Evolutionary conservation across 2,888 invertebrate genomes (phyloP), one percentile per base, ranked within the genome.

Genomic region (Orthosia cruda): DNA sequence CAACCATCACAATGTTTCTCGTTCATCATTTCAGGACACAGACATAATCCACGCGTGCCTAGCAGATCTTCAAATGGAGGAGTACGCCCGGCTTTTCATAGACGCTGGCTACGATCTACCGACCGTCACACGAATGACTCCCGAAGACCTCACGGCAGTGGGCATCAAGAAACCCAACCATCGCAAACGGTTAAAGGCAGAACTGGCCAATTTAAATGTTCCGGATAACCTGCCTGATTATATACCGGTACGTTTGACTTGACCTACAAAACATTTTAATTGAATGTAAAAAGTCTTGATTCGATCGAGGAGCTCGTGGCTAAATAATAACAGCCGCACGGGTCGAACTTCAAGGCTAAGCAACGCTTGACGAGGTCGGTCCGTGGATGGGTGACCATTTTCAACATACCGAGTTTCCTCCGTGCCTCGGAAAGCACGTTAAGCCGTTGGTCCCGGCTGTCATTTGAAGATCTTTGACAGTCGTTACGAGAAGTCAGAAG

Each of bases 81-180:
- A 99, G 93, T 99, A 99, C 96, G 98, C 99, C 85, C 98, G 98
- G 64, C 97, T 99, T 75, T 99, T 99, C 95, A 97, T 99, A 81
- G 98, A 98, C 58, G 99, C 99, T 18, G 99, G 99, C 54, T 99
- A 99, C 94, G 99, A 99, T 96, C 98, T 99, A 96, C 98, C 99
- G 45, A 99, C 99, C 2, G 99, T 99, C 91, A 99, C 99, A n/a
- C 97, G 99, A 88, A 99, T 99, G 99, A 99, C 99, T 18, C 99
- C 99, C 0, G 99, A 99, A 96, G 99, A 98, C 96, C 97, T 98
- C 88, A 98, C 98, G 62, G 98, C 98, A 70, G 98, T 98, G 91
- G 98, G 98, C 89, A 99, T 99, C 89, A 99, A 99, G 92, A 99
- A 99, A 95, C 99, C 99, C 54, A 98, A 99, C 93, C 99, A 99